Evolutionary conservation across 2,888 invertebrate genomes (phyloP), one percentile per base, ranked within the genome.

Genomic region (Pseudococcus viburni): DNA sequence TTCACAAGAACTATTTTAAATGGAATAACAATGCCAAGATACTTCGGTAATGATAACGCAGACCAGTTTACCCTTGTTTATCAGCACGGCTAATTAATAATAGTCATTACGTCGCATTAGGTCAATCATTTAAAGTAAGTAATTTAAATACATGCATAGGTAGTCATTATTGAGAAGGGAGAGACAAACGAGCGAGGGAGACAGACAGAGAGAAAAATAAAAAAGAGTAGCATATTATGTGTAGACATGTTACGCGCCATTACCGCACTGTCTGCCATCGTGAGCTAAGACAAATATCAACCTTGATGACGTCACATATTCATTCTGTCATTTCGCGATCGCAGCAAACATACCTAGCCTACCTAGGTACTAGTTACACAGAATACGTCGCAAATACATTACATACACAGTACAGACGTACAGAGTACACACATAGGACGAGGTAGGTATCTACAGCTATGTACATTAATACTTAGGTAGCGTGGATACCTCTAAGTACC

Each of bases 81-180:
- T 86, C 86, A 42, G 86, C 68, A 42, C 55, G 39, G 22, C 64
- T 68, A 86, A 86, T 86, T 86, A 64, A 86, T 86, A 86, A 86
- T 46, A 86, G 86, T 86, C 64, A 86, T 86, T 86, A 86, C 68
- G 86, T 68, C 15, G 86, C 64, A 86, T 86, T 86, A 86, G 86
- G 86, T 86, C 86, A 86, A 86, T 86, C 86, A 86, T 86, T 86
- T 73, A 86, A 64, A 86, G 68, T 68, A 64, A 86, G 68, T 68
- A 64, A 86, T 86, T 86, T 86, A 86, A 86, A 86, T 86, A 64
- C 68, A 86, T 42, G 42, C 68, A 86, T 42, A 9, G 86, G 68
- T 86, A 86, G 86, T 86, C 86, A 64, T 86, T 86, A 86, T 64
- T 86, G 51, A 68, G 68, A 68, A 42, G 15, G 55, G n/a, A 55